phyloP scores from a whole-genome alignment of 2,888 invertebrate species.

The Nemotelus nigrinus region DNA sequence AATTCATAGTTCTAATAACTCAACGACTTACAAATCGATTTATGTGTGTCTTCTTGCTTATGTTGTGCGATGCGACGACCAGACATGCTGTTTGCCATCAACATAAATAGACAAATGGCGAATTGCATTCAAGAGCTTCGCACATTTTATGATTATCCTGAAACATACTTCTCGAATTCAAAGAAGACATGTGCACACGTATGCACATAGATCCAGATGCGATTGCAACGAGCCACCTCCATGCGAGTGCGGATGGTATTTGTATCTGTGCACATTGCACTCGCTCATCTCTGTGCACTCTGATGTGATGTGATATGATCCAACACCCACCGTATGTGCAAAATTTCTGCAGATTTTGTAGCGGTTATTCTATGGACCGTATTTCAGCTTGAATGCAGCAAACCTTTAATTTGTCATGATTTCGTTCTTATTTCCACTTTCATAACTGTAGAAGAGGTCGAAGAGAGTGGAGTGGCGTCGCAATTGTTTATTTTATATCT shows the following conservation, averaged over 20 bases:
- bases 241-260: not conserved
- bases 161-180: conserved; percentile 17
- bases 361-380: not conserved
- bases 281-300: not conserved
- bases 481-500: conserved; percentile 24
- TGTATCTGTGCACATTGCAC: not conserved
- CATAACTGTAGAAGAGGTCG: not conserved
- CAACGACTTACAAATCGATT: conserved; percentile 44
- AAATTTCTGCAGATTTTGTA: not conserved
- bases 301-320: not conserved
- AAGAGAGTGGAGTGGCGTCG: not conserved
- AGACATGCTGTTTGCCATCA: conserved; percentile 35
- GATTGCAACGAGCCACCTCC: not conserved
- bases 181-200: not conserved
- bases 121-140: conserved; percentile 31
- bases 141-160: conserved; percentile 43
- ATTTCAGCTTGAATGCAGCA: conserved; percentile 2
- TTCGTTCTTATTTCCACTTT: not conserved
- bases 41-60: conserved; percentile 29
- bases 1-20: conserved; percentile 44
- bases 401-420: conserved; percentile 43
- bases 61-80: not conserved
- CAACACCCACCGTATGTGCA: not conserved
- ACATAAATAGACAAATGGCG: conserved; percentile 31
- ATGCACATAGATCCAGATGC: conserved; percentile 1